A percentile compares a stretch with the other conserved stretches of the same genome.
Evolutionary conservation across 2,888 invertebrate species (phyloP).

Genomic region (Erebia epiphron): DNA sequence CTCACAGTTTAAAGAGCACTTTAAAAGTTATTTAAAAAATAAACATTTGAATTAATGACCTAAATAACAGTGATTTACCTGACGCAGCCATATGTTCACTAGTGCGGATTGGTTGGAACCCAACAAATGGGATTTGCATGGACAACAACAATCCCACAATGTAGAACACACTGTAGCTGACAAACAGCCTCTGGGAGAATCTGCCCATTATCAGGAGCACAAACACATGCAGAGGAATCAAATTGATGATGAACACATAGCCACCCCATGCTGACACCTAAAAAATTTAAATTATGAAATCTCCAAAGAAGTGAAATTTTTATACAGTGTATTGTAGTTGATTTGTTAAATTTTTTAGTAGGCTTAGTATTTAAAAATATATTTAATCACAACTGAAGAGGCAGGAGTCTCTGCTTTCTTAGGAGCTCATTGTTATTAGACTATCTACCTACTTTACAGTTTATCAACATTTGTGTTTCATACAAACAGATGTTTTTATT

Average conservation of each 20-base stretch:
- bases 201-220: conserved; percentile 96
- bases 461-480: not conserved
- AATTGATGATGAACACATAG: conserved; percentile 99
- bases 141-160: conserved; percentile 97
- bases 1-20: no score
- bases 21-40: no score
- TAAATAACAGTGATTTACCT: conserved; percentile 73
- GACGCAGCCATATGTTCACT: conserved; percentile 99
- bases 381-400: no score
- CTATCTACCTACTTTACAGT: no score
- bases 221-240: conserved; percentile 99
- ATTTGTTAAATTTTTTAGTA: no score
- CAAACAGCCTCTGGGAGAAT: conserved; percentile 95
- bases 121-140: conserved; percentile 98
- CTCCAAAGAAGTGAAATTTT: no score
- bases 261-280: conserved; percentile 99
- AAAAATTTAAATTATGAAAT: conserved; percentile 39
- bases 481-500: no score
- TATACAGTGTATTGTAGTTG: no score
- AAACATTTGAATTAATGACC: not conserved
- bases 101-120: conserved; percentile 99
- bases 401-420: no score
- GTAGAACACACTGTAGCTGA: conserved; percentile 98
- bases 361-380: no score
- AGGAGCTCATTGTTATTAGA: no score